These are phyloP conservation scores for Eutolmus rufibarbis DNA, from an alignment of 2,888 invertebrate genomes.

Conservation along the genomic window DNA sequence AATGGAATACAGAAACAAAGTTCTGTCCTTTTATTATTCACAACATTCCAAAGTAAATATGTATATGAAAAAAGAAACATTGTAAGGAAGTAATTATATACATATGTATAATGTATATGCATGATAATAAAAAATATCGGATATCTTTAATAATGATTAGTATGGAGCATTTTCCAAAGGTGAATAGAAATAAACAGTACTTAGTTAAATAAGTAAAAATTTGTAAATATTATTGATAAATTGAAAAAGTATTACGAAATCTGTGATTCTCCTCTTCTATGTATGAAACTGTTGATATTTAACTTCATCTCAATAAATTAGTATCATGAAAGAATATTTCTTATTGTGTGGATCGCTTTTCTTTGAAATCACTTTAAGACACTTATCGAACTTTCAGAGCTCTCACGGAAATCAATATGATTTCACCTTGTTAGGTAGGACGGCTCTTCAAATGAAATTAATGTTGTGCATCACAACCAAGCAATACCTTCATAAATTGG, in stretches of 20 bases:
- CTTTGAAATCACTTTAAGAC: neutral
- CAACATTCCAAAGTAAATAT: neutral
- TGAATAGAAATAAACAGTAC: neutral
- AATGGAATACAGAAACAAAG: neutral
- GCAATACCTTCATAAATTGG: neutral
- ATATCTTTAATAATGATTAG: neutral
- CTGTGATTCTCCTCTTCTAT: slow-evolving; percentile 39
- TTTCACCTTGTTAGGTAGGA: neutral
- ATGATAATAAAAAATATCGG: neutral
- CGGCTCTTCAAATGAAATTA: neutral
- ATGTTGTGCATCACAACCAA: neutral
- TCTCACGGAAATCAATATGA: neutral
- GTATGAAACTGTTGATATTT: slow-evolving; percentile 25
- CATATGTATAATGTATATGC: neutral
- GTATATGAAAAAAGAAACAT: neutral
- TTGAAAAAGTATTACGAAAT: slow-evolving; percentile 8
- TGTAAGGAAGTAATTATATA: neutral
- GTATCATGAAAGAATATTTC: neutral
- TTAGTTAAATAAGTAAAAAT: neutral
- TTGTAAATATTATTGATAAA: neutral
- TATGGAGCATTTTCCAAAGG: neutral
- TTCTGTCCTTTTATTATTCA: neutral
- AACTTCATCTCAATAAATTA: slow-evolving; percentile 21
- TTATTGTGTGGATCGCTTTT: neutral
- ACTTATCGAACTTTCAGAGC: neutral